phyloP scores from a whole-genome alignment of 2,888 invertebrate species.

The Ischnura elegans region DNA sequence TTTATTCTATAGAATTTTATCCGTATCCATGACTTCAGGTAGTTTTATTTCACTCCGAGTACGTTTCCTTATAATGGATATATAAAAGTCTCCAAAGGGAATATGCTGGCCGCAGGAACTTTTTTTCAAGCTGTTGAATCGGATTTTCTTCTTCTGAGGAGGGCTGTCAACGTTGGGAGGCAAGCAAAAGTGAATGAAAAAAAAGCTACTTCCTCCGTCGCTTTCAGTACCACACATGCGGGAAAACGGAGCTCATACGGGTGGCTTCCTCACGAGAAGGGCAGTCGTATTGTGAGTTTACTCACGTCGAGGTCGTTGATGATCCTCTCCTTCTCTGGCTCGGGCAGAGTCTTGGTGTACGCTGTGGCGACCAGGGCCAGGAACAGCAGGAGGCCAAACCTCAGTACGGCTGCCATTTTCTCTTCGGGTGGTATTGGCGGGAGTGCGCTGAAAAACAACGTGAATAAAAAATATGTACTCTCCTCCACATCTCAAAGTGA shows the following conservation, averaged over 20 bases:
- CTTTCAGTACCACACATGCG: not conserved
- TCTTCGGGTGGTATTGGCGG: not conserved
- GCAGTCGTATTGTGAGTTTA: slow-evolving; percentile 66
- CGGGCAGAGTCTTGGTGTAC: slow-evolving; percentile 73
- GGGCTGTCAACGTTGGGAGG: no score
- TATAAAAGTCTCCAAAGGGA: no score
- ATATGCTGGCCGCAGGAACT: not conserved
- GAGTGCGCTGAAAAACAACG: not conserved
- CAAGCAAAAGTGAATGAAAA: no score
- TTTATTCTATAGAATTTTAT: no score
- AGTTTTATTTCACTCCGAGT: not conserved
- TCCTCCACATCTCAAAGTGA: no score
- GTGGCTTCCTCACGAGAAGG: not conserved
- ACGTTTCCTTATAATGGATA: no score
- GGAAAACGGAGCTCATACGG: not conserved
- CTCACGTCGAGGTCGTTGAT: slow-evolving; percentile 77
- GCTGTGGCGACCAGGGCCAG: slow-evolving; percentile 4
- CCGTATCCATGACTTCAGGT: not conserved
- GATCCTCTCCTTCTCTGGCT: slow-evolving; percentile 77
- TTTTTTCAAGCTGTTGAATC: not conserved
- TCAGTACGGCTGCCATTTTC: slow-evolving; percentile 7
- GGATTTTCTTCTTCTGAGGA: not conserved
- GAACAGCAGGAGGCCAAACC: slow-evolving; percentile 1
- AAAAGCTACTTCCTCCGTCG: not conserved
- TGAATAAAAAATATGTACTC: no score